Evolutionary conservation across 1,140 invertebrate genomes (phyloP).

Genomic region (Drosophila pseudoananassae): DNA sequence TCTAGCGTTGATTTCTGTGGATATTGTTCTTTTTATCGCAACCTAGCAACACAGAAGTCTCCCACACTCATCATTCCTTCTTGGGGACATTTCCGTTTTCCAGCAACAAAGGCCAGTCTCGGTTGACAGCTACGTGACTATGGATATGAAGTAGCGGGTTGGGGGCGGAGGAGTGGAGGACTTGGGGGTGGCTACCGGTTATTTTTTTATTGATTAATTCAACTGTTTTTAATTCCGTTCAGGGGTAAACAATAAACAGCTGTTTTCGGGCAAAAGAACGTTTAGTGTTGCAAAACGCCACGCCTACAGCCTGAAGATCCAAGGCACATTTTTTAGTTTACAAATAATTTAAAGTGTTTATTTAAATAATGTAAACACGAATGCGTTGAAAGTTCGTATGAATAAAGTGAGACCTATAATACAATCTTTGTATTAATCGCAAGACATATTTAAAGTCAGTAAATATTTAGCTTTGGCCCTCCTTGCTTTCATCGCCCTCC

Average conservation of each 20-base stretch:
- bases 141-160: neutral
- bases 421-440: no score
- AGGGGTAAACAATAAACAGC: slow-evolving; percentile 56
- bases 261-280: slow-evolving; percentile 37
- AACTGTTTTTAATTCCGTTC: slow-evolving; percentile 26
- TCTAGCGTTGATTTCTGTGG: slow-evolving; percentile 14
- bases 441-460: neutral
- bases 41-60: slow-evolving; percentile 40
- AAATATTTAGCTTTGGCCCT: neutral
- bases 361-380: no score
- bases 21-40: slow-evolving; percentile 25
- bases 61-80: slow-evolving; percentile 20
- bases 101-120: slow-evolving; percentile 27
- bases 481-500: neutral
- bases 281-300: slow-evolving; percentile 47
- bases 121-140: slow-evolving; percentile 4
- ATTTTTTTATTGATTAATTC: slow-evolving; percentile 36
- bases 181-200: slow-evolving; percentile 10
- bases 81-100: slow-evolving; percentile 47
- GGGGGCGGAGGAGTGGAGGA: neutral
- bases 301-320: neutral
- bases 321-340: slow-evolving; percentile 21
- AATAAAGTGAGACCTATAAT: neutral
- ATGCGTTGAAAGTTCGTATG: neutral
- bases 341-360: neutral